Conservation (phyloP, 2,888 invertebrate genomes). For the Escarpia spicata region DNA sequence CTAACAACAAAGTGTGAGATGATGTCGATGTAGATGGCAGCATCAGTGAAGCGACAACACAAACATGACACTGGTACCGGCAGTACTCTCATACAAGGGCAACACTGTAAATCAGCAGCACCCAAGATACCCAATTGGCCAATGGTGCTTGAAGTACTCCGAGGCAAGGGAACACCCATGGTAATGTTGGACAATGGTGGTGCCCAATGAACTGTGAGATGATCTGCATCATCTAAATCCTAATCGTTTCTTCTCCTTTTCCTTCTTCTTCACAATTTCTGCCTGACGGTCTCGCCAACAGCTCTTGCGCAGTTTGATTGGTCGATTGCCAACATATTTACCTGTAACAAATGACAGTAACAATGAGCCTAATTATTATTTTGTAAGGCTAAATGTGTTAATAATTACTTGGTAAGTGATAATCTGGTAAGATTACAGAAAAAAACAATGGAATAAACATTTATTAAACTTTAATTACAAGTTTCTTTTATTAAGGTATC, state of each 20-base stretch:
- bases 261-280: constrained; percentile 93
- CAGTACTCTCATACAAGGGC: not conserved
- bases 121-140: too few relatives aligned
- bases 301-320: constrained; percentile 96
- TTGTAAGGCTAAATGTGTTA: not conserved
- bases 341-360: constrained; percentile 71
- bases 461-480: too few relatives aligned
- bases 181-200: not conserved
- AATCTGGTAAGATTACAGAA: too few relatives aligned
- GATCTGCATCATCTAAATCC: constrained; percentile 52
- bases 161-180: not conserved
- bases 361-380: not conserved
- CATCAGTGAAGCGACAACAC: not conserved
- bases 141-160: too few relatives aligned
- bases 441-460: too few relatives aligned
- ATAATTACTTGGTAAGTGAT: too few relatives aligned
- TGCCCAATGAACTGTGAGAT: not conserved
- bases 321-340: constrained; percentile 97
- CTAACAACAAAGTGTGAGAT: too few relatives aligned
- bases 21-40: not conserved
- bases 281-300: constrained; percentile 93
- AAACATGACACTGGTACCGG: not conserved
- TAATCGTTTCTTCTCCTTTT: constrained; percentile 90
- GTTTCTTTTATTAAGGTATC: too few relatives aligned
- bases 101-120: not conserved